Evolutionary conservation across 1,140 invertebrate genomes (phyloP).

Genomic region (Cepaea nemoralis): DNA sequence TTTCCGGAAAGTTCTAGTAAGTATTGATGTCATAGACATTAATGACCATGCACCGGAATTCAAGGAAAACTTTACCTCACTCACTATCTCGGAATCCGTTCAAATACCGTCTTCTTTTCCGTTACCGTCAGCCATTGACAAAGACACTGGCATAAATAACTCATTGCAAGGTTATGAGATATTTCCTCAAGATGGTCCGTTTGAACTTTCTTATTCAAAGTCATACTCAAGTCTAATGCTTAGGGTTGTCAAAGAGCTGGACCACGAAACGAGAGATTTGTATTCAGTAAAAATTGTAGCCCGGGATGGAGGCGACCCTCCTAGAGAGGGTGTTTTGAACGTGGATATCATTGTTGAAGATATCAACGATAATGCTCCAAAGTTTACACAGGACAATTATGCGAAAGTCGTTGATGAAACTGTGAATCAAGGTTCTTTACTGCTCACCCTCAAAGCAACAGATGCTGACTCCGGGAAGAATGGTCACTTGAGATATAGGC

Average conservation of each 20-base stretch:
- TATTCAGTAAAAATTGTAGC: constrained; percentile 60
- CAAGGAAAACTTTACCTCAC: constrained; percentile 77
- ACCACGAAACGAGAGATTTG: constrained; percentile 54
- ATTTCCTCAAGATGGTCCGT: constrained; percentile 51
- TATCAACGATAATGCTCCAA: constrained; percentile 65
- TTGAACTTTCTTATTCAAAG: constrained; percentile 54
- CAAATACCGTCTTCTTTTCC: constrained; percentile 55
- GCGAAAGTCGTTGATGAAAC: constrained; percentile 83
- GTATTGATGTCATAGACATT: constrained; percentile 74
- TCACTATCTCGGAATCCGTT: constrained; percentile 82
- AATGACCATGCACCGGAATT: constrained; percentile 68
- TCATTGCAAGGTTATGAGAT: constrained; percentile 57
- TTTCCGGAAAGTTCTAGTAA: constrained; percentile 49
- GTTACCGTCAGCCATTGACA: constrained; percentile 59
- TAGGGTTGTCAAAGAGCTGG: constrained; percentile 56
- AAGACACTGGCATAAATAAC: constrained; percentile 56
- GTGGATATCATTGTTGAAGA: constrained; percentile 74
- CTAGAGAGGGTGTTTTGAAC: constrained; percentile 47
- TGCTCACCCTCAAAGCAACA: constrained; percentile 89
- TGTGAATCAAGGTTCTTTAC: constrained; percentile 82
- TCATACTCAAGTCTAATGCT: constrained; percentile 56
- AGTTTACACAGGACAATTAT: constrained; percentile 75
- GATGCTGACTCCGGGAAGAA: constrained; percentile 98
- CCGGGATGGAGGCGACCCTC: constrained; percentile 73
- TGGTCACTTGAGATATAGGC: constrained; percentile 93